Percentiles rank a stretch among this genome's conserved stretches.
Conservation (phyloP, 2,888 invertebrate genomes). For the Eupithecia subfuscata region DNA sequence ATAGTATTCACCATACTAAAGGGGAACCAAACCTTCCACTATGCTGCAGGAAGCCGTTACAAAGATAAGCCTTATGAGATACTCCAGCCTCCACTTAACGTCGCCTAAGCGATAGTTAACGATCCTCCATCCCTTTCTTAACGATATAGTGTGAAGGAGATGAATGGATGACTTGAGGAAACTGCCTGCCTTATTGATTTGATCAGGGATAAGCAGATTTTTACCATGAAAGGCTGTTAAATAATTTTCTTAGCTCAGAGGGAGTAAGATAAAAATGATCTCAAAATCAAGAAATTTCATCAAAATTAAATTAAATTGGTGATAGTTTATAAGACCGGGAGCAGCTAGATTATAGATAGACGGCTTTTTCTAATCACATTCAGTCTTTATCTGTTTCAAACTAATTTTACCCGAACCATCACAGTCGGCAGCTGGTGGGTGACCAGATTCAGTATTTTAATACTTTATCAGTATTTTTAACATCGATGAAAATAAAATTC, state of each 20-base stretch:
- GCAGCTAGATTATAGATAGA: too few relatives aligned
- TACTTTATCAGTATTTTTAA: too few relatives aligned
- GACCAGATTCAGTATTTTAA: too few relatives aligned
- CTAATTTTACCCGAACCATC: too few relatives aligned
- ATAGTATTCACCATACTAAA: neutral
- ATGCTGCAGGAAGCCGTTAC: conserved; percentile 1
- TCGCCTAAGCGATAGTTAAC: conserved; percentile 43
- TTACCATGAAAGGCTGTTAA: neutral
- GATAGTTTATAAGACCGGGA: neutral
- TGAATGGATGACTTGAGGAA: conserved; percentile 8
- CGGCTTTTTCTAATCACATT: too few relatives aligned
- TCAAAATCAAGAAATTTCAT: neutral
- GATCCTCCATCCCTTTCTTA: conserved; percentile 34
- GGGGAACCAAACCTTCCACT: neutral
- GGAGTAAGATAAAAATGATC: neutral
- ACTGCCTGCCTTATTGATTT: conserved; percentile 19
- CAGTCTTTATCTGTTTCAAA: too few relatives aligned
- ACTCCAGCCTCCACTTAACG: conserved; percentile 30
- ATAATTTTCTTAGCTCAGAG: neutral
- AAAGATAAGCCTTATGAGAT: conserved; percentile 28
- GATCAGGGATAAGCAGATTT: conserved; percentile 6
- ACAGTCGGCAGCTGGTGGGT: too few relatives aligned
- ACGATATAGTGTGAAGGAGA: conserved; percentile 16
- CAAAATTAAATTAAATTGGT: neutral
- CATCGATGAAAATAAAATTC: too few relatives aligned